Evolutionary conservation across 2,888 invertebrate species (phyloP), one percentile per base, ranked within the genome.

Genomic region (Leptinotarsa juncta): DNA sequence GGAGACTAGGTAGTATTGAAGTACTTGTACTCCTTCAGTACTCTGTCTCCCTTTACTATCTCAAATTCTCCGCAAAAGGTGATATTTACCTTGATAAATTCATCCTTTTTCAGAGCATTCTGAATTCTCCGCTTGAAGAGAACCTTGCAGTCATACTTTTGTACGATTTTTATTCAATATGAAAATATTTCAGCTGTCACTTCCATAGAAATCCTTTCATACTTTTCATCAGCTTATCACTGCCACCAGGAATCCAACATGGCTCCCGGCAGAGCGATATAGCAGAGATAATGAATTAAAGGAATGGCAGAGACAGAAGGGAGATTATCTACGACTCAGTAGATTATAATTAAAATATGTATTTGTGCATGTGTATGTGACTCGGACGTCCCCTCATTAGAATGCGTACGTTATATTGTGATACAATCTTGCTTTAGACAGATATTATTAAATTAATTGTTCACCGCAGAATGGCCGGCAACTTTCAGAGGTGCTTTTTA

Each of bases 321-420:
- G 74, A 65, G 74, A 78, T 81, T 81, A 81, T 79, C 73, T 73
- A 75, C 79, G 74, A 74, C 77, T 81, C 78, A 79, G 76, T 79
- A 78, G 80, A 79, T 76, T 78, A 79, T 81, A 82, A 81, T 81
- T 78, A 78, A 80, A 80, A 79, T 80, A 76, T 77, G 79, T 77
- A 71, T 77, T 75, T 74, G 66, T 74, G 77, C 77, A 73, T 74
- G 71, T 75, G 71, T 53, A 70, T 70, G 75, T 51, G 76, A 55
- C 70, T 62, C 67, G 67, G 71, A 42, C 70, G 65, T 62, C 16
- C 62, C 62, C 42, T 65, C 71, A 71, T 75, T 75, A 77, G 67
- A 26, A 75, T 71, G 73, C 75, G 66, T 73, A 62, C 66, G 51
- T 70, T 71, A 70, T 74, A 68, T 53, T 12, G 60, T 70, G 70